phyloP scores from a whole-genome alignment of 1,140 invertebrate genomes.

The Lanistes nyassanus region DNA sequence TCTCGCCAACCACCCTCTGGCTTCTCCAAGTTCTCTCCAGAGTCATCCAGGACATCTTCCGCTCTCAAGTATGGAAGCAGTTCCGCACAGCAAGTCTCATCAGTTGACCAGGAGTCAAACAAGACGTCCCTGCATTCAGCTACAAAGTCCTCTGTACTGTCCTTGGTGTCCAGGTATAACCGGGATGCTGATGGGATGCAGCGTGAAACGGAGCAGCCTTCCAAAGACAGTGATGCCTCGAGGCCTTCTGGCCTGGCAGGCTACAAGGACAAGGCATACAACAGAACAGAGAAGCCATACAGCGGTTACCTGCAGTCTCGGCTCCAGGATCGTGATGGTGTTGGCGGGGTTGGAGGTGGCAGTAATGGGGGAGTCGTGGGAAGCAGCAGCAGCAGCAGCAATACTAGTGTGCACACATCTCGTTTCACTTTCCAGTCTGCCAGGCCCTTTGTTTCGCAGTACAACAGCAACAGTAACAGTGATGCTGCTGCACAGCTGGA shows the following conservation, averaged over 20 bases:
- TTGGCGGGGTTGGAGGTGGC: slow-evolving; percentile 5
- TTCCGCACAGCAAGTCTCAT: slow-evolving; percentile 22
- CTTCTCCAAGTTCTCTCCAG: slow-evolving; percentile 31
- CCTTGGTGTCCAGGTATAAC: slow-evolving; percentile 31
- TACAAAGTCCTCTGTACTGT: slow-evolving; percentile 30
- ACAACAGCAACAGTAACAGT: slow-evolving; percentile 17
- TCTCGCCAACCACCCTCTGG: slow-evolving; percentile 26
- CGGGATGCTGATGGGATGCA: slow-evolving; percentile 2
- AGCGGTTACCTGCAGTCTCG: slow-evolving; percentile 20
- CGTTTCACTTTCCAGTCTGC: slow-evolving; percentile 28
- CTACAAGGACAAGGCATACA: slow-evolving; percentile 4
- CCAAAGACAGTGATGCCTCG: slow-evolving; percentile 10
- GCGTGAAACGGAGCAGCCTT: slow-evolving; percentile 21
- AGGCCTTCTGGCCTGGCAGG: not conserved
- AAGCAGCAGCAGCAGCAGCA: slow-evolving; percentile 5
- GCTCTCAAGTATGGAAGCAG: slow-evolving; percentile 19
- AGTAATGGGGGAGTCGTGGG: slow-evolving; percentile 3
- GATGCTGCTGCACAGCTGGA: slow-evolving; percentile 34
- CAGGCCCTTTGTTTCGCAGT: slow-evolving; percentile 26
- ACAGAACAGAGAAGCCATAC: slow-evolving; percentile 10
- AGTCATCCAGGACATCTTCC: slow-evolving; percentile 29
- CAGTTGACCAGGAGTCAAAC: slow-evolving; percentile 25
- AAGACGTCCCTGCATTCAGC: slow-evolving; percentile 25
- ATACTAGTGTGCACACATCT: not conserved
- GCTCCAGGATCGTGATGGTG: slow-evolving; percentile 29